A percentile compares a stretch with the other conserved stretches of the same genome.
Evolutionary conservation across 1,140 invertebrate species (phyloP).

Genomic region (Anoplophora glabripennis): DNA sequence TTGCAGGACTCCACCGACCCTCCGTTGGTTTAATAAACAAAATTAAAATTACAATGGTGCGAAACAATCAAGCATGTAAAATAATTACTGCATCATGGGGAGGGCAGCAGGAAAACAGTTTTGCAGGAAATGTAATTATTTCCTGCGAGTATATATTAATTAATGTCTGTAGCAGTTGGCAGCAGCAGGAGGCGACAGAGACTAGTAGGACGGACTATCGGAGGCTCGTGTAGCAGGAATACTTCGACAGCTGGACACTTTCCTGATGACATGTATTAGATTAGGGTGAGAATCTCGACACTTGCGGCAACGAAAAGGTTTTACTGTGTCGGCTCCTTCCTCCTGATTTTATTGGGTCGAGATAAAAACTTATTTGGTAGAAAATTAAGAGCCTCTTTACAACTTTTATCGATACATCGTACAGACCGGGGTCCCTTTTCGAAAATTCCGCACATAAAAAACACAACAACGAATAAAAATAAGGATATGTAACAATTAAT

Average conservation of each 20-base stretch:
- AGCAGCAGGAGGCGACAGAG: slow-evolving; percentile 47
- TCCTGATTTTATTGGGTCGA: neutral
- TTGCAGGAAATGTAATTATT: slow-evolving; percentile 46
- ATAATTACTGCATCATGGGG: slow-evolving; percentile 39
- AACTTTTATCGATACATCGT: neutral
- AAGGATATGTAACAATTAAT: no score
- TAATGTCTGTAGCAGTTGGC: slow-evolving; percentile 48
- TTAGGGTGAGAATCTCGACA: slow-evolving; percentile 47
- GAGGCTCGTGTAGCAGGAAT: slow-evolving; percentile 18
- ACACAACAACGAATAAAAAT: no score
- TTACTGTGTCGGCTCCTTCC: slow-evolving; percentile 1
- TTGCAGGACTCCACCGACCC: slow-evolving; percentile 6
- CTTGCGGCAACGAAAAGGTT: slow-evolving; percentile 30
- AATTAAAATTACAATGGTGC: slow-evolving; percentile 43
- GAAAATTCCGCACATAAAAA: no score
- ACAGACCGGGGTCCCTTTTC: neutral
- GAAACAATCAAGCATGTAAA: slow-evolving; percentile 44
- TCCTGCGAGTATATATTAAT: slow-evolving; percentile 49
- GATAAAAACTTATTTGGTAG: neutral
- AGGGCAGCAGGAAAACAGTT: slow-evolving; percentile 33
- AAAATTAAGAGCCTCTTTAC: neutral
- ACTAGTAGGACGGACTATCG: slow-evolving; percentile 24
- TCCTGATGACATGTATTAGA: slow-evolving; percentile 50
- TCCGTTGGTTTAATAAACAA: slow-evolving; percentile 29
- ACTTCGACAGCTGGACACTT: slow-evolving; percentile 49